Conservation (phyloP, 92 coral and sea anemone genomes). For the Pocillopora grandis region DNA sequence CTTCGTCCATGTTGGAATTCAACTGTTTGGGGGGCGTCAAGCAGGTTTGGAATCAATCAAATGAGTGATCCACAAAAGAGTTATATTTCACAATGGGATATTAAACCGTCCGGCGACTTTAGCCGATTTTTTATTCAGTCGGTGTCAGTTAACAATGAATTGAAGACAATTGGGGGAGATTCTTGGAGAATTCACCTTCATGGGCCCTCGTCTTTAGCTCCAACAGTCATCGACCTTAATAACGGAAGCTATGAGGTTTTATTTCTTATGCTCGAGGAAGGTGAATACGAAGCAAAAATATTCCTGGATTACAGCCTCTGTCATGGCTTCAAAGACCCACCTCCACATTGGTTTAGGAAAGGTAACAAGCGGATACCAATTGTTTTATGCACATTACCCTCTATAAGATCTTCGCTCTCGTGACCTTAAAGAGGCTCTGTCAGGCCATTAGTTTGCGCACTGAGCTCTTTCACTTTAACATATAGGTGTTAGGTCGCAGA, state of each 20-base stretch:
- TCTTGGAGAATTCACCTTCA: conserved; percentile 82
- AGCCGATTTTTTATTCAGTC: conserved; percentile 79
- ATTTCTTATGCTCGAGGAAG: conserved; percentile 81
- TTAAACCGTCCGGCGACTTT: conserved; percentile 70
- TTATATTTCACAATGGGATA: conserved; percentile 67
- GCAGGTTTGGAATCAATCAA: neutral
- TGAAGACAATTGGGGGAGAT: conserved; percentile 80
- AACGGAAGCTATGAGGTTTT: conserved; percentile 82
- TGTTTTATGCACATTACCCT: too few species aligned
- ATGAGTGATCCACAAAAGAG: conserved; percentile 66
- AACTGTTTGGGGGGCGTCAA: conserved; percentile 65
- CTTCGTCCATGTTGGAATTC: conserved; percentile 68
- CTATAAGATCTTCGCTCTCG: too few species aligned
- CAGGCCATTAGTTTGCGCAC: too few species aligned
- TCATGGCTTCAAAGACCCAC: conserved; percentile 87
- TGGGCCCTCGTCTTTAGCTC: conserved; percentile 74
- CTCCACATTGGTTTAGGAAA: conserved; percentile 74
- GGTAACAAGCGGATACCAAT: conserved; percentile 33
- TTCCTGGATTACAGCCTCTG: conserved; percentile 83
- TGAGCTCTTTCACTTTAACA: too few species aligned
- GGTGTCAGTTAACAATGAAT: conserved; percentile 44
- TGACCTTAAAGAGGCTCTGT: too few species aligned
- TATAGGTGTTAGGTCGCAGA: too few species aligned
- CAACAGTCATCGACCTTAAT: conserved; percentile 66
- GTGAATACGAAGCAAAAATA: conserved; percentile 68